These are phyloP conservation scores for Drosophila mayri DNA, from an alignment of 1,140 invertebrate genomes.

Conservation along the genomic window DNA sequence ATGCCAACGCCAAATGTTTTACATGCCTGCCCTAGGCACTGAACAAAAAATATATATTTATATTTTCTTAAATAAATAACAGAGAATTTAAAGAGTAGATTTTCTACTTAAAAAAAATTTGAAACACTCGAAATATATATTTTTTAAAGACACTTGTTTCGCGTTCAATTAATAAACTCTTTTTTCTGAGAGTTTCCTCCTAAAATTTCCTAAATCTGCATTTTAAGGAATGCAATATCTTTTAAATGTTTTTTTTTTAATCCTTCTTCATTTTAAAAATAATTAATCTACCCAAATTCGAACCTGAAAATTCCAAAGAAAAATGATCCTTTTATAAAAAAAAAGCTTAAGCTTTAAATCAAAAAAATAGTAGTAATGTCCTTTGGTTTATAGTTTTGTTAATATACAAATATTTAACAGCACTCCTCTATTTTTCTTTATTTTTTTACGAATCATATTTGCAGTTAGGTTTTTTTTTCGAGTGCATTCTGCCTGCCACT, in stretches of 20 bases:
- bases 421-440: no score
- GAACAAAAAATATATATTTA: background rate
- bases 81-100: background rate
- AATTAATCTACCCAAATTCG: background rate
- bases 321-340: background rate
- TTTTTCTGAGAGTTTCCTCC: background rate
- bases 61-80: no score
- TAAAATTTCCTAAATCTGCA: no score
- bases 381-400: background rate
- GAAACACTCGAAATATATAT: background rate
- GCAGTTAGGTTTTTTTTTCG: slow-evolving; percentile 2
- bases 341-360: no score
- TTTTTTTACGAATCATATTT: background rate
- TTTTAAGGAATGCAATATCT: no score
- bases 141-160: background rate
- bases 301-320: background rate
- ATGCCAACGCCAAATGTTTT: slow-evolving; percentile 79
- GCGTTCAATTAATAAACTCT: no score
- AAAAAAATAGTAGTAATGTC: background rate
- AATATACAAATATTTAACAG: background rate
- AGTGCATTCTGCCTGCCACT: slow-evolving; percentile 28
- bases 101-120: background rate
- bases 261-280: no score
- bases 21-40: slow-evolving; percentile 61
- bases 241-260: no score